Percentiles rank a stretch among this genome's conserved stretches.
Conservation (phyloP, 1,140 invertebrate species). For the Drusus annulatus region DNA sequence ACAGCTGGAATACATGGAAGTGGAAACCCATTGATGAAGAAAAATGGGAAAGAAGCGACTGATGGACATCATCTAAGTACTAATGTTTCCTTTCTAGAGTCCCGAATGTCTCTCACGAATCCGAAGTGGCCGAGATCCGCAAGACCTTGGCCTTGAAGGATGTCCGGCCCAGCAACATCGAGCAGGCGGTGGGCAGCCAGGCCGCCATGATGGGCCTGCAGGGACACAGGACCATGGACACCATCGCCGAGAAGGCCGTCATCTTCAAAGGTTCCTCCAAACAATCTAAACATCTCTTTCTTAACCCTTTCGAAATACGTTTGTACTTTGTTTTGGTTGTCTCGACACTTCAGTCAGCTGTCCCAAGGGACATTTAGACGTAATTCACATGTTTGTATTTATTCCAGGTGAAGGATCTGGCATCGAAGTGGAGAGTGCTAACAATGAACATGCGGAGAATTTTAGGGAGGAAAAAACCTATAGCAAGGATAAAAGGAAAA, state of each 20-base stretch:
- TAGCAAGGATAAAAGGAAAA: constrained; percentile 49
- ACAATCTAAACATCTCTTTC: no score
- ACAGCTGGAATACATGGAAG: no score
- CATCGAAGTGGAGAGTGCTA: constrained; percentile 55
- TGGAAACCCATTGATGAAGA: no score
- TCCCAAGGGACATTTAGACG: no score
- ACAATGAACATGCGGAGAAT: constrained; percentile 44
- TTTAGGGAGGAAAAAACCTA: constrained; percentile 36
- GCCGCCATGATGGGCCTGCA: background rate
- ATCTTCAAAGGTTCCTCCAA: constrained; percentile 51
- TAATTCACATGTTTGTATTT: no score
- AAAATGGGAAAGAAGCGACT: no score
- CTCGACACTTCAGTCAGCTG: no score
- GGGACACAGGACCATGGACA: constrained; percentile 40
- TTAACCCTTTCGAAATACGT: no score
- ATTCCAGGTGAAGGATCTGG: constrained; percentile 56
- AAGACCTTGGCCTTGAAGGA: constrained; percentile 48
- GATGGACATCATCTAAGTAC: no score
- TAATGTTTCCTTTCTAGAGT: constrained; percentile 31
- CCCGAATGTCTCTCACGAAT: constrained; percentile 36
- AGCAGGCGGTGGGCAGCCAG: constrained; percentile 50
- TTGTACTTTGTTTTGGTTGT: no score
- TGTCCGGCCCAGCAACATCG: constrained; percentile 54
- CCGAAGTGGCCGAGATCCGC: constrained; percentile 34
- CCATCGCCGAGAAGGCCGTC: constrained; percentile 55